phyloP scores from a whole-genome alignment of 2,113 vertebrate genomes.

The Pygoscelis adeliae region DNA sequence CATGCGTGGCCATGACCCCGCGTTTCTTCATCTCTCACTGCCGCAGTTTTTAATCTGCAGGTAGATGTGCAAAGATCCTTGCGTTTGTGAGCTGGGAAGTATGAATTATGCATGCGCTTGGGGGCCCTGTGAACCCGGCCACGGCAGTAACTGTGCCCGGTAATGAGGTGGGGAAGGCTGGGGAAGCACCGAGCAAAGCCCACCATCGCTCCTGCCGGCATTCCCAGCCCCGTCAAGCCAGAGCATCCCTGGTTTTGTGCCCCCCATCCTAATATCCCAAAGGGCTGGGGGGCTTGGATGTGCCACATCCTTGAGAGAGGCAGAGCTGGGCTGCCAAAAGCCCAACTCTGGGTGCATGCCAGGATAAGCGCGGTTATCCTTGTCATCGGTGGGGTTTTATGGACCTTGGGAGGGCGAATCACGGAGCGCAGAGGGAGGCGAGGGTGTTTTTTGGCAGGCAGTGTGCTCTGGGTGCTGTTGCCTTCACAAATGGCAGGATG shows the following conservation, averaged over 20 bases:
- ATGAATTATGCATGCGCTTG: background rate
- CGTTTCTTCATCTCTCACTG: background rate
- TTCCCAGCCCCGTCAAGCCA: rapidly evolving
- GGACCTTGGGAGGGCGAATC: background rate
- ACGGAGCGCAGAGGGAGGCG: rapidly evolving
- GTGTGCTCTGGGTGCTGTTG: background rate
- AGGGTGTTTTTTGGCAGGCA: background rate
- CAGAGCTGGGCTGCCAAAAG: background rate
- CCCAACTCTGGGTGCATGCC: background rate
- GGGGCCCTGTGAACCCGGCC: background rate
- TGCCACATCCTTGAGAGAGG: background rate
- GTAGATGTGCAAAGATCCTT: background rate
- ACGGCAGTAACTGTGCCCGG: background rate
- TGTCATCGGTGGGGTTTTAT: rapidly evolving
- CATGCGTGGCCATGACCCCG: rapidly evolving
- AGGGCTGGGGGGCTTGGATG: background rate
- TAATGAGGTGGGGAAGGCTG: background rate
- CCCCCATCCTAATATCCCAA: background rate
- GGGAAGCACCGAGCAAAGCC: background rate
- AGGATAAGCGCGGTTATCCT: background rate
- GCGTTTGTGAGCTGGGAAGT: rapidly evolving
- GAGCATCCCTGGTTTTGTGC: background rate
- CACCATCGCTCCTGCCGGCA: rapidly evolving
- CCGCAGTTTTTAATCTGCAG: background rate
- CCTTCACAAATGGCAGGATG: background rate